A percentile compares a stretch with the other conserved stretches of the same genome.
These are phyloP conservation scores for Clarias batrachus DNA, from an alignment of 2,113 vertebrate genomes.

Conservation along the genomic window DNA sequence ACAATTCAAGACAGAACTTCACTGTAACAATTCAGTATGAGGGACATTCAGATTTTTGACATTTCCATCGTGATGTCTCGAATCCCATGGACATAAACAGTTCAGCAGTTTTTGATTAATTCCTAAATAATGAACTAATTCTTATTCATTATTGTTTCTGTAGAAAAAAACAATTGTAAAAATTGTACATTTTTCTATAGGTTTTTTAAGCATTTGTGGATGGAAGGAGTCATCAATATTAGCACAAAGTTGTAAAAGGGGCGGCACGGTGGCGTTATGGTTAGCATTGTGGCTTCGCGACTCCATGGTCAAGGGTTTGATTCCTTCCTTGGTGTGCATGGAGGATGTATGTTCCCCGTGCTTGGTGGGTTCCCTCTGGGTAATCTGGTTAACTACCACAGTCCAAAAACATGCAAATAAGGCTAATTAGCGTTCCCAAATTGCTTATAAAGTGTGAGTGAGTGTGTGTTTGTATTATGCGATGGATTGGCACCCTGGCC, in stretches of 20 bases:
- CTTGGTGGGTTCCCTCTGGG: no score
- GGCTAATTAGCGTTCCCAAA: no score
- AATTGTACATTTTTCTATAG: neutral
- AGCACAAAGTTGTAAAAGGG: neutral
- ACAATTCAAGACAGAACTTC: neutral
- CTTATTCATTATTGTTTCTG: neutral
- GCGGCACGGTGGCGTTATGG: no score
- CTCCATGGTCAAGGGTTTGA: no score
- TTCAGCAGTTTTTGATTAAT: neutral
- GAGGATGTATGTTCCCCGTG: no score
- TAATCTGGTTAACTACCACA: no score
- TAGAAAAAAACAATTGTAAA: neutral
- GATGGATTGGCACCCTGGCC: no score
- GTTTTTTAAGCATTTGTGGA: neutral
- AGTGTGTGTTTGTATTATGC: no score
- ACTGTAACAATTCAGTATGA: neutral
- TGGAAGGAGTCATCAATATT: neutral
- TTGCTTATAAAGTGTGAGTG: no score
- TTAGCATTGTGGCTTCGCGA: no score
- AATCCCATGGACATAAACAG: neutral
- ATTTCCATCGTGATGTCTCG: neutral
- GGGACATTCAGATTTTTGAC: neutral
- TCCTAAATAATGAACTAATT: neutral
- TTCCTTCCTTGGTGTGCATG: no score
- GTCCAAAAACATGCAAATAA: no score